phyloP scores from a whole-genome alignment of 2,888 invertebrate genomes.

The Drosophila cracens region DNA sequence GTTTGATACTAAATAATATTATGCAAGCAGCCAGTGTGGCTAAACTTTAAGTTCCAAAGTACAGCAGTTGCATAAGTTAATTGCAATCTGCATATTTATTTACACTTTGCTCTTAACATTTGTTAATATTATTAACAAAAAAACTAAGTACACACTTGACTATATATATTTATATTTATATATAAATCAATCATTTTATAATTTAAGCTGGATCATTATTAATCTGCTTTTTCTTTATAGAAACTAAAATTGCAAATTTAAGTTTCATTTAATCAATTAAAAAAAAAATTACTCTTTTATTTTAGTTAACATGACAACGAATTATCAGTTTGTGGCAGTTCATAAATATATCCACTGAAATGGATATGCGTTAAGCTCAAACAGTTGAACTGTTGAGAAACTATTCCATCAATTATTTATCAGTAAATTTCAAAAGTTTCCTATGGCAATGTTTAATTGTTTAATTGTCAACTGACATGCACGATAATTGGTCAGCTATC shows the following conservation, averaged over 20 bases:
- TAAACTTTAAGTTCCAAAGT: not conserved
- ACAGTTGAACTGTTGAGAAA: conserved; percentile 5
- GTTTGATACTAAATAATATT: not conserved
- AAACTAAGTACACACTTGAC: no score
- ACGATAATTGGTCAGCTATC: conserved; percentile 59
- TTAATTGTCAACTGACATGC: conserved; percentile 56
- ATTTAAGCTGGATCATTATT: no score
- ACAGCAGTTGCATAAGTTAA: not conserved
- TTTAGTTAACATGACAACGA: not conserved
- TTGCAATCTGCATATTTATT: not conserved
- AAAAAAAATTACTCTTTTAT: not conserved
- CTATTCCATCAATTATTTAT: conserved; percentile 47
- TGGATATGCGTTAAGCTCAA: not conserved
- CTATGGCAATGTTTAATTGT: conserved; percentile 49
- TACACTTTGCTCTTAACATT: not conserved
- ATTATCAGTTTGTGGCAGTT: not conserved
- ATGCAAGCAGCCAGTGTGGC: not conserved
- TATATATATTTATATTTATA: no score
- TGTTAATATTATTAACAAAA: not conserved
- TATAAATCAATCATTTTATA: no score
- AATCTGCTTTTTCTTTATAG: no score
- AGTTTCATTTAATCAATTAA: not conserved
- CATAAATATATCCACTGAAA: not conserved
- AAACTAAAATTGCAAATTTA: not conserved
- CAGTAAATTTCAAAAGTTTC: conserved; percentile 23